Evolutionary conservation across 2,797 vertebrate genomes (phyloP).

Genomic region (Aulostomus chinensis): DNA sequence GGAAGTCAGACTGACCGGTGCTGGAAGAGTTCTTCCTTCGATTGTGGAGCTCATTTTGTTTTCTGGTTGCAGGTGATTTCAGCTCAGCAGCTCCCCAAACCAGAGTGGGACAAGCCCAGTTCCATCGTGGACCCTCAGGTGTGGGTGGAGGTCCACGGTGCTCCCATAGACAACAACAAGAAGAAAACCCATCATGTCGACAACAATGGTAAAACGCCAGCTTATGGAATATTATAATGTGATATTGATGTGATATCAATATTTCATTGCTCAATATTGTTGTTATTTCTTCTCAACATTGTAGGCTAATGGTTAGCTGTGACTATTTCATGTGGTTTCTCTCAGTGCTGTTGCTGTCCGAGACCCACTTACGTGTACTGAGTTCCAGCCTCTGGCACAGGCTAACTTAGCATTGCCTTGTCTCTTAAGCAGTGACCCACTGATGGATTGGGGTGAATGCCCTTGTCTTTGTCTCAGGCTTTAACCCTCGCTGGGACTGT

Average conservation of each 20-base stretch:
- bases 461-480: conserved; percentile 60
- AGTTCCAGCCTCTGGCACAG: too few species aligned
- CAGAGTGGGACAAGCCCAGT: conserved; percentile 87
- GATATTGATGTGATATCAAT: too few species aligned
- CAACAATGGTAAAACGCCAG: conserved; percentile 91
- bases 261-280: too few species aligned
- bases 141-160: conserved; percentile 88
- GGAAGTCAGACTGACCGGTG: too few species aligned
- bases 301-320: too few species aligned
- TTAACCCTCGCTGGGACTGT: conserved; percentile 81
- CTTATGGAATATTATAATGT: too few species aligned
- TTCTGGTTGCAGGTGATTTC: conserved; percentile 85
- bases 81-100: conserved; percentile 95
- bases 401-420: too few species aligned
- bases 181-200: conserved; percentile 86
- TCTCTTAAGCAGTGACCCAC: background rate
- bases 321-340: too few species aligned
- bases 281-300: too few species aligned
- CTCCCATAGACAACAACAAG: conserved; percentile 83
- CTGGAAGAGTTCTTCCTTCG: too few species aligned
- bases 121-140: conserved; percentile 96
- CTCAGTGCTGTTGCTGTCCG: too few species aligned
- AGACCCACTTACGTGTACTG: too few species aligned
- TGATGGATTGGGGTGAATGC: background rate
- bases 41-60: background rate